Conservation (phyloP, 2,113 vertebrate genomes). For the Ptilonorhynchus violaceus region DNA sequence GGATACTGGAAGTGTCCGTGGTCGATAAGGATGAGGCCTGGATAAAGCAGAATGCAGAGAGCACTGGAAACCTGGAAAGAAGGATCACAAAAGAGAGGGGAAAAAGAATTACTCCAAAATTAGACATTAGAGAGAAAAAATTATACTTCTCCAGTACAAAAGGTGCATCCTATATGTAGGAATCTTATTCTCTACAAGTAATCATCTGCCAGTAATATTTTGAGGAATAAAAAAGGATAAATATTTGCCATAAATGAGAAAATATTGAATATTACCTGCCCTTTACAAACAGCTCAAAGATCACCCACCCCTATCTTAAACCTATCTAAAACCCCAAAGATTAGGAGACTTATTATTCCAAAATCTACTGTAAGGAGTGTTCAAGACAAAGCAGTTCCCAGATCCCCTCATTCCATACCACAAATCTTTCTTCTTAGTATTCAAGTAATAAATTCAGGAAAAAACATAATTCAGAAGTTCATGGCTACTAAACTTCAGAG, state of each 20-base stretch:
- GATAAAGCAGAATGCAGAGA: conserved; percentile 90
- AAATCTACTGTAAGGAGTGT: neutral
- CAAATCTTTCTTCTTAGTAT: neutral
- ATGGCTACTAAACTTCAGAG: neutral
- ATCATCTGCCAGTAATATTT: neutral
- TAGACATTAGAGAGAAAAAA: neutral
- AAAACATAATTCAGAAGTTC: neutral
- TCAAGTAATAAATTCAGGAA: neutral
- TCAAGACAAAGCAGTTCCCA: neutral
- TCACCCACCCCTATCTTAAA: neutral
- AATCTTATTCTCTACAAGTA: neutral
- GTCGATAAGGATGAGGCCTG: conserved; percentile 94
- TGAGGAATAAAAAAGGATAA: neutral
- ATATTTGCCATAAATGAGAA: neutral
- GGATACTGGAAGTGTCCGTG: conserved; percentile 99
- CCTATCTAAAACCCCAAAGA: neutral
- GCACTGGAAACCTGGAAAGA: conserved; percentile 77
- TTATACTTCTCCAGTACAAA: neutral
- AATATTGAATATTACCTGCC: neutral
- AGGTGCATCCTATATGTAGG: rapidly evolving
- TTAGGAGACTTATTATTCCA: neutral
- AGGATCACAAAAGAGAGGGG: neutral
- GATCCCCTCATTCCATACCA: neutral
- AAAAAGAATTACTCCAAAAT: neutral
- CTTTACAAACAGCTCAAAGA: neutral